A percentile compares a stretch with the other conserved stretches of the same genome.
phyloP scores from a whole-genome alignment of 2,888 invertebrate genomes.

The Sphaeridia pumilis region DNA sequence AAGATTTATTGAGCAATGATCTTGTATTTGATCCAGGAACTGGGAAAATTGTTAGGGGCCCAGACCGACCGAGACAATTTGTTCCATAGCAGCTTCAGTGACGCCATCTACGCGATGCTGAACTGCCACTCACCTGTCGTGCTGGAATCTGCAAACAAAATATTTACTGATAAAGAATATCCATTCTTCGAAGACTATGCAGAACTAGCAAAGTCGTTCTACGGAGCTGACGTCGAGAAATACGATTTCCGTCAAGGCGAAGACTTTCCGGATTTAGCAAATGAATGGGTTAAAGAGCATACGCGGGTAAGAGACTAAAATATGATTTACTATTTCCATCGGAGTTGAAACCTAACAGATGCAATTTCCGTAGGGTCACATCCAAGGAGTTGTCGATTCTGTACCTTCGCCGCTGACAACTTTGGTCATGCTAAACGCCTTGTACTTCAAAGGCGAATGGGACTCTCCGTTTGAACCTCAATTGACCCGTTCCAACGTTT shows the following conservation, averaged over 20 bases:
- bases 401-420: constrained; percentile 47
- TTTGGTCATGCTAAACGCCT: constrained; percentile 54
- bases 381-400: constrained; percentile 47
- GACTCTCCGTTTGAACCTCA: constrained; percentile 49
- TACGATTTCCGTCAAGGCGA: constrained; percentile 29
- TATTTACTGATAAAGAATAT: constrained; percentile 26
- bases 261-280: constrained; percentile 21
- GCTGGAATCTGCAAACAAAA: constrained; percentile 27
- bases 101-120: constrained; percentile 15
- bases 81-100: constrained; percentile 25
- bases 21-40: constrained; percentile 18
- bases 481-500: constrained; percentile 49
- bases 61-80: constrained; percentile 3
- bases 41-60: constrained; percentile 15
- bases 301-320: constrained; percentile 23
- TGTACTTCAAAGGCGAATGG: constrained; percentile 64
- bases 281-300: constrained; percentile 32
- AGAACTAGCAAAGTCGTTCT: constrained; percentile 11
- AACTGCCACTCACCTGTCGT: constrained; percentile 20
- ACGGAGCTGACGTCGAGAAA: constrained; percentile 21
- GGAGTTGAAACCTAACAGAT: background rate
- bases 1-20: too few species aligned
- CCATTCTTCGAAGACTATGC: constrained; percentile 3
- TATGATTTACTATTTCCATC: background rate
- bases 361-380: constrained; percentile 43